A percentile compares a stretch with the other conserved stretches of the same genome.
phyloP scores from a whole-genome alignment of 2,113 vertebrate species.

The Poeciliopsis occidentalis region DNA sequence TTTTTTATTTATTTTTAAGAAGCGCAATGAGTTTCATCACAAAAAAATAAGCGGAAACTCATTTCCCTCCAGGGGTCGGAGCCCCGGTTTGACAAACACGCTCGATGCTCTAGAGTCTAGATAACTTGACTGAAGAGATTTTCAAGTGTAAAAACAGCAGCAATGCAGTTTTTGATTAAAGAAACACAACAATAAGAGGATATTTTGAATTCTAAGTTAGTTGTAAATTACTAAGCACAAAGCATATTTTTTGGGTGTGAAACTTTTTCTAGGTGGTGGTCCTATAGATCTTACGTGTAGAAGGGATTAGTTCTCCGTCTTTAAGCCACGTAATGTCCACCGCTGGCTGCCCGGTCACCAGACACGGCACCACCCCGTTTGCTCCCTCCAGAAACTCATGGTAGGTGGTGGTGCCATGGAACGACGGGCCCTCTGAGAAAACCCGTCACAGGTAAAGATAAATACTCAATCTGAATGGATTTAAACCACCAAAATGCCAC shows the following conservation, averaged over 20 bases:
- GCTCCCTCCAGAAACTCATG: slow-evolving; percentile 78
- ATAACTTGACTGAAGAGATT: not conserved
- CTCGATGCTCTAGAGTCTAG: not conserved
- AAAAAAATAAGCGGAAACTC: no score
- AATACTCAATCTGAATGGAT: not conserved
- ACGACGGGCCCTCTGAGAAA: slow-evolving; percentile 66
- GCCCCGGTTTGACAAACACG: not conserved
- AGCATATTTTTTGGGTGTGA: not conserved
- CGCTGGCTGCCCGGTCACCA: slow-evolving; percentile 65
- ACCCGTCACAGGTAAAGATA: not conserved
- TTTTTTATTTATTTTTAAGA: no score
- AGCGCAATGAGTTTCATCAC: no score
- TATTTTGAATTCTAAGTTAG: no score
- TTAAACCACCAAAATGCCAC: not conserved
- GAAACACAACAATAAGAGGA: no score
- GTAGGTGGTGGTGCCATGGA: slow-evolving; percentile 56
- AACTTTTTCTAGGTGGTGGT: not conserved
- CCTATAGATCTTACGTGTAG: slow-evolving; percentile 61
- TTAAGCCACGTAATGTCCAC: slow-evolving; percentile 71
- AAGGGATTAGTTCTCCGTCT: slow-evolving; percentile 24
- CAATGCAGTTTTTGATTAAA: no score
- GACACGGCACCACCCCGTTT: slow-evolving; percentile 63
- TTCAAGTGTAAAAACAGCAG: not conserved
- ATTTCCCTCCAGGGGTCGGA: no score
- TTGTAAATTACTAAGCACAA: not conserved